These are phyloP conservation scores for Ormyrus rosae DNA, from an alignment of 2,888 invertebrate genomes.

Conservation along the genomic window DNA sequence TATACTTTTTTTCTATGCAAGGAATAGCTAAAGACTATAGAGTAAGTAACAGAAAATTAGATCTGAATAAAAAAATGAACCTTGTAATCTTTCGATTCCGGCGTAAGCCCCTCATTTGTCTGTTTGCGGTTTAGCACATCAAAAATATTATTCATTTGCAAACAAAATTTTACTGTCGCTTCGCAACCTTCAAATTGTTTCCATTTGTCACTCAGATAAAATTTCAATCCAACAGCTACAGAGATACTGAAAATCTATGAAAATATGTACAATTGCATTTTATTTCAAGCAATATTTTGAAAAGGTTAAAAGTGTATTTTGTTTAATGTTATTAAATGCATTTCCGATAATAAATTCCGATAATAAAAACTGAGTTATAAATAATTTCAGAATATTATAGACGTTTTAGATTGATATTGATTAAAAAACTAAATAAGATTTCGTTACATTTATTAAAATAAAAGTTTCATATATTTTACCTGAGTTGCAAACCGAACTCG, in stretches of 20 bases:
- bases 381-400: neutral
- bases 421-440: too few relatives aligned
- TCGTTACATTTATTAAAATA: too few relatives aligned
- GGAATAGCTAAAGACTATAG: too few relatives aligned
- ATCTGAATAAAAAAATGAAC: too few relatives aligned
- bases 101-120: slow-evolving; percentile 46
- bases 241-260: slow-evolving; percentile 50
- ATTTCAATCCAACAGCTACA: slow-evolving; percentile 43
- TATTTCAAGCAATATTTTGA: too few relatives aligned
- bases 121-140: slow-evolving; percentile 51
- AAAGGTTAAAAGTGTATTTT: too few relatives aligned
- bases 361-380: slow-evolving; percentile 1
- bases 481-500: slow-evolving; percentile 50
- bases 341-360: too few relatives aligned
- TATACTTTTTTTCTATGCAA: too few relatives aligned
- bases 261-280: too few relatives aligned
- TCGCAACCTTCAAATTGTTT: slow-evolving; percentile 33
- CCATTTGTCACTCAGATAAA: slow-evolving; percentile 20
- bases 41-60: too few relatives aligned
- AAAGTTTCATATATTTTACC: slow-evolving; percentile 35
- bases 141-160: slow-evolving; percentile 47
- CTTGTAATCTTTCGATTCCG: slow-evolving; percentile 20
- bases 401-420: neutral
- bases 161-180: slow-evolving; percentile 41
- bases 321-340: too few relatives aligned